phyloP scores from a whole-genome alignment of 2,113 vertebrate genomes.

The Muscicapa adusta region DNA sequence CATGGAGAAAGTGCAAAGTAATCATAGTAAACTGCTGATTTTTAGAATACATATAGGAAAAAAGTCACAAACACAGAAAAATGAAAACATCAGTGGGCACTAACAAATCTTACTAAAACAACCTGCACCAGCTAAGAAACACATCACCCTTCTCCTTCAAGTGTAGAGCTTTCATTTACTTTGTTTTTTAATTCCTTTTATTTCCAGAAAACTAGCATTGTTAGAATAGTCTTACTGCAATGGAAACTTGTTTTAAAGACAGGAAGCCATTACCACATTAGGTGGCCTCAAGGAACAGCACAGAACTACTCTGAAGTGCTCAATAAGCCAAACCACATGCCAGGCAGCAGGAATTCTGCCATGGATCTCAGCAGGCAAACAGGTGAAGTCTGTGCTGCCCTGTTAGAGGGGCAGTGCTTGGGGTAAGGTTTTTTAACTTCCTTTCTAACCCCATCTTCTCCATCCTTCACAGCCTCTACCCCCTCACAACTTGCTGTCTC shows the following conservation, averaged over 20 bases:
- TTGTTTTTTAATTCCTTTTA: background rate
- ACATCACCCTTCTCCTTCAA: background rate
- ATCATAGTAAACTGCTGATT: background rate
- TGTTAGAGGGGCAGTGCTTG: fast-evolving
- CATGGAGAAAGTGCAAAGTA: background rate
- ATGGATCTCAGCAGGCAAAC: background rate
- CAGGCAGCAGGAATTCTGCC: background rate
- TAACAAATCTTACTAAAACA: background rate
- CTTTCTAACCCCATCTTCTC: background rate
- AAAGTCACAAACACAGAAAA: background rate
- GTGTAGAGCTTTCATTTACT: background rate
- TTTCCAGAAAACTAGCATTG: background rate
- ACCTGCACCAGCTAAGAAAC: background rate
- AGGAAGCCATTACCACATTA: background rate
- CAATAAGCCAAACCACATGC: background rate
- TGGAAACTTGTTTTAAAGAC: background rate
- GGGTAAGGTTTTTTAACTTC: background rate
- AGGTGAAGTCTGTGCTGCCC: background rate
- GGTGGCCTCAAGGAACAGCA: background rate
- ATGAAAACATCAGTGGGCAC: background rate
- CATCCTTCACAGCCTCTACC: background rate
- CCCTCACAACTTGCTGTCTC: background rate
- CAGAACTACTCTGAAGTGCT: background rate
- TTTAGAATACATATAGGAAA: background rate
- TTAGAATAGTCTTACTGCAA: background rate